Conservation (phyloP, 2,888 invertebrate species). For the Drosophila prostipennis region DNA sequence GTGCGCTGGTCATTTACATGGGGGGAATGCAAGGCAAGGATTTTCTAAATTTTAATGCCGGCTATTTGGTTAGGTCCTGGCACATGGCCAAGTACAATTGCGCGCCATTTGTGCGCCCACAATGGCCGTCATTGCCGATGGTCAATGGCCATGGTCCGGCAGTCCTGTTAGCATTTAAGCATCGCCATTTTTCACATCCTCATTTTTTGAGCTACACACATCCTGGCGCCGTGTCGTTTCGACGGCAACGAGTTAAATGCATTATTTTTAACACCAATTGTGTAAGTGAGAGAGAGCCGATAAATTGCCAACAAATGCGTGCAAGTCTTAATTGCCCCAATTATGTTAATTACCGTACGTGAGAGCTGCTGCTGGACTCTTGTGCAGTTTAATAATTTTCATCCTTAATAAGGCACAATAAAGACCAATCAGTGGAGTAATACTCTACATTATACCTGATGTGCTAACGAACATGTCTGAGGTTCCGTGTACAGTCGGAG, state of each 20-base stretch:
- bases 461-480: not conserved
- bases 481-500: not conserved
- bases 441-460: slow-evolving; percentile 2
- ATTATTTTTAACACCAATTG: slow-evolving; percentile 75
- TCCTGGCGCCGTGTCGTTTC: slow-evolving; percentile 5
- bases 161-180: slow-evolving; percentile 57
- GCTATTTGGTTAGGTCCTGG: slow-evolving; percentile 51
- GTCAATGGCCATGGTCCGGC: slow-evolving; percentile 44
- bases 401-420: slow-evolving; percentile 15
- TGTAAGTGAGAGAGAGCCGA: slow-evolving; percentile 43
- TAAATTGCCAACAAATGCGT: slow-evolving; percentile 72
- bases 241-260: slow-evolving; percentile 62
- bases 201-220: slow-evolving; percentile 31
- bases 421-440: slow-evolving; percentile 19
- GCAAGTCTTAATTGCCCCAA: slow-evolving; percentile 63
- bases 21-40: slow-evolving; percentile 31
- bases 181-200: slow-evolving; percentile 65
- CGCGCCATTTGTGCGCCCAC: slow-evolving; percentile 66
- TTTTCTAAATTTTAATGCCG: slow-evolving; percentile 80
- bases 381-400: slow-evolving; percentile 50
- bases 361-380: slow-evolving; percentile 36
- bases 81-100: slow-evolving; percentile 56
- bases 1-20: slow-evolving; percentile 62
- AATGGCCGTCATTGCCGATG: slow-evolving; percentile 38
- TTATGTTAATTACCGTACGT: slow-evolving; percentile 74